Evolutionary conservation across 2,113 vertebrate species (phyloP), one percentile per base, ranked within the genome.

Genomic region (Salvelinus alpinus): DNA sequence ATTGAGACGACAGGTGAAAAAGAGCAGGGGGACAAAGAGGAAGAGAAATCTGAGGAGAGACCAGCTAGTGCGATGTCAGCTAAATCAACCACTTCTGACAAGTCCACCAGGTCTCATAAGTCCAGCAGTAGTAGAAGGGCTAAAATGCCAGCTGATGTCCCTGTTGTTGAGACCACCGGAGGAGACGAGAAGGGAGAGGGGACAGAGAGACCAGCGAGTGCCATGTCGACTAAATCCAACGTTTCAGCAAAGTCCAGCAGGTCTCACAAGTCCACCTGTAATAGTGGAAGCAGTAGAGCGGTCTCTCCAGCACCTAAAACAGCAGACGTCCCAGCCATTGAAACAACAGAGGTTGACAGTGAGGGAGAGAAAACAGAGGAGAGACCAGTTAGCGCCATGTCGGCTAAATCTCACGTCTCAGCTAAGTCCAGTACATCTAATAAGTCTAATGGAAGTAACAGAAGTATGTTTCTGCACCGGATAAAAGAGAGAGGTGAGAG

Each of bases 1-100:
- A 85, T 85, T 14, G 80, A 83, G 62, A 78, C 75, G 24, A 71
- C 82, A 66, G 74, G 4, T 1, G 69, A 12, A 70, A 73, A 77
- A 57, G 73, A 20, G 78, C 84, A 70, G 66, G 66, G 13, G 48
- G 65, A 68, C 18, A 18, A 81, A 80, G 70, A 44, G 80, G 73
- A 78, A 78, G 83, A 66, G 12, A 67, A 44, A 1, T 83, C 70
- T 1, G 77, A 85, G 31, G 77, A 88, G 5, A 22, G 76, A 0
- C 1, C 83, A 65, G 48, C 6, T 0, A 90, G 90, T n/a, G 79
- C 73, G 29, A 47, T 68, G 8, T 91, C 91, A 20, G 72, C 6
- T 24, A 91, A 85, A 75, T 89, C 86, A 24, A 90, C 7, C 62
- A 83, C 68, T 31, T 87, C 84, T 57, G 84, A 20, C 29, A 87